Conservation (phyloP, 1,140 invertebrate genomes). For the Oreohelix idahoensis region DNA sequence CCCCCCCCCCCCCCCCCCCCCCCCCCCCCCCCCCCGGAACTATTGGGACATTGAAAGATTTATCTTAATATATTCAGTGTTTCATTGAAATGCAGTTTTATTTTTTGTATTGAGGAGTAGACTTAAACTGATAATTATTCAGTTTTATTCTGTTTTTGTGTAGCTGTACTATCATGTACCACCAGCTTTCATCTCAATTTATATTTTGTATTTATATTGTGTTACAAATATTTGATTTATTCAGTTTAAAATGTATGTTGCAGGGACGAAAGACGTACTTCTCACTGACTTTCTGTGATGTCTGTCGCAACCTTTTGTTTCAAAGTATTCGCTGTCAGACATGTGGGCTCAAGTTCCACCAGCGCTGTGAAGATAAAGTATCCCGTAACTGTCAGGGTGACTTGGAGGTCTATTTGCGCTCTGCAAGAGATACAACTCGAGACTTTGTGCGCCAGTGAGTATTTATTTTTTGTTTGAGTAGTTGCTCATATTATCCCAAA, state of each 20-base stretch:
- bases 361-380: conserved; percentile 79
- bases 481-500: neutral
- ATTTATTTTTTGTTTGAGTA: neutral
- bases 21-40: too few relatives aligned
- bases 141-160: neutral
- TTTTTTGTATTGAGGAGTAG: too few relatives aligned
- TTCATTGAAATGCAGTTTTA: too few relatives aligned
- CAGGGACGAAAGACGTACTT: conserved; percentile 90
- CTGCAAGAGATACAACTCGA: conserved; percentile 40
- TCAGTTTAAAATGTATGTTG: neutral
- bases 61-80: too few relatives aligned
- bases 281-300: conserved; percentile 95
- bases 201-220: too few relatives aligned
- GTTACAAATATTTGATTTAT: conserved; percentile 9
- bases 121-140: neutral
- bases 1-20: too few relatives aligned
- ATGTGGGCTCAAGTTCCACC: conserved; percentile 95
- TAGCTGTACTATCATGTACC: too few relatives aligned
- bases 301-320: conserved; percentile 90
- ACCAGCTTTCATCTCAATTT: too few relatives aligned
- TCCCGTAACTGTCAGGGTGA: conserved; percentile 51
- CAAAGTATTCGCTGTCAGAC: conserved; percentile 95
- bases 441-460: conserved; percentile 49
- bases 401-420: conserved; percentile 47
- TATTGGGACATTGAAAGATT: too few relatives aligned